Evolutionary conservation across 2,113 vertebrate species (phyloP), one percentile per base, ranked within the genome.

Genomic region (Reinhardtius hippoglossoides): DNA sequence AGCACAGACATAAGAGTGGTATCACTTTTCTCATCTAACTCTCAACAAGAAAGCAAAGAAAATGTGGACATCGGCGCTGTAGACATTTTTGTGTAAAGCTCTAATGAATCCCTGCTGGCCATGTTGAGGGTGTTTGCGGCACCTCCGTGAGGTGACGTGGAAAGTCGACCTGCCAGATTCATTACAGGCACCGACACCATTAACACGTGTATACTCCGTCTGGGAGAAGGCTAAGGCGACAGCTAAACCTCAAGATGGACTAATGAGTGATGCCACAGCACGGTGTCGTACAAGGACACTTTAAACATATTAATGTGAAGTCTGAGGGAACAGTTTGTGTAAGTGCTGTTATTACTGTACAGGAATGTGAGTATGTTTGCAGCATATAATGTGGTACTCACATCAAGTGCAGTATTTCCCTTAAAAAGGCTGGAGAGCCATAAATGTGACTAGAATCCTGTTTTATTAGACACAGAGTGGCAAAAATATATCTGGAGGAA

Each of bases 161-260:
- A 91, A 91, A 88, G 64, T 85, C 18, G 69, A 70, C 79, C 74
- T 82, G 90, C 88, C 90, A 88, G 79, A 80, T 71, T 68, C 73
- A 85, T 84, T 79, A 84, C 86, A 79, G 81, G 65, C 83, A 52
- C 72, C 64, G 63, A 87, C 50, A 9, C 50, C 50, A 9, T 52
- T n/a, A 54, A 20, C 67, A 46, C 76, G 75, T 87, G 67, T 82
- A 56, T 80, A 86, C 71, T 75, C 64, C 18, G 35, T 86, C 70
- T 71, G 0, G 37, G 86, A 79, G 80, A 78, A 18, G n/a, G 42
- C 73, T 84, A 55, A 73, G 87, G 57, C 54, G 58, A 71, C 26
- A 64, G 46, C 72, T 69, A 63, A 84, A 71, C 21, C 31, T 67
- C 42, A 15, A 67, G 74, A 83, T 61, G 70, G 59, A 62, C 77